Base-by-base conservation (phyloP, 2,113 vertebrate genomes). In the Cynopterus brachyotis region DNA sequence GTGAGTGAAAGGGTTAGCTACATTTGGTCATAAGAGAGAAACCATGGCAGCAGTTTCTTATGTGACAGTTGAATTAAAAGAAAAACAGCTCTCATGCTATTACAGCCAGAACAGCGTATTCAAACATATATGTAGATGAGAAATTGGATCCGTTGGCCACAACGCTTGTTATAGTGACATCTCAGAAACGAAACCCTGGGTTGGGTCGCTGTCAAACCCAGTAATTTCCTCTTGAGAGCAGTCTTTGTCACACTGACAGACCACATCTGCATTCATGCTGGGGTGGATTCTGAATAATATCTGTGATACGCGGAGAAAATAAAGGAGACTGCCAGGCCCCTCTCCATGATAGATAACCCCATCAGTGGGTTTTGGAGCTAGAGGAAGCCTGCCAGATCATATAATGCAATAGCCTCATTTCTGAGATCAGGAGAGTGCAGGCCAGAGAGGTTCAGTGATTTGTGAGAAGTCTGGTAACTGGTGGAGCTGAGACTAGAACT, bases 181-280 rank as follows among this genome's bases (percentile, higher is more conserved):
- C 95, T 87, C 88, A 83, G 60, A 94, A 89, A 88, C 79, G 9
- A 67, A 93, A 69, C 59, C 91, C 64, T n/a, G 82, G 79, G 86
- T 12, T 67, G 92, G 96, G 84, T 9, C 30, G 91, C 95, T 93
- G 94, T 96, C 96, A 97, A 64, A 79, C 69, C 89, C 53, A 62
- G 79, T 60, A 22, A 92, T 90, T 89, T 94, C 91, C 82, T 97
- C 89, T 60, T 24, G 78, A 95, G 97, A 96, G 94, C 89, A 40
- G 91, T 84, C 91, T 95, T 69, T 95, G 94, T 93, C 86, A 87
- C 81, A 69, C 40, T 64, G 96, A 96, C 94, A 96, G 96, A 79
- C 80, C 91, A 89, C 94, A 97, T 96, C 96, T 97, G 93, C 94
- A 95, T 97, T 95, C 97, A 93, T 26, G 64, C 50, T n/a, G 78